Percentiles rank a stretch among this genome's conserved stretches.
Conservation (phyloP, 1,140 invertebrate species). For the Apis florea region DNA sequence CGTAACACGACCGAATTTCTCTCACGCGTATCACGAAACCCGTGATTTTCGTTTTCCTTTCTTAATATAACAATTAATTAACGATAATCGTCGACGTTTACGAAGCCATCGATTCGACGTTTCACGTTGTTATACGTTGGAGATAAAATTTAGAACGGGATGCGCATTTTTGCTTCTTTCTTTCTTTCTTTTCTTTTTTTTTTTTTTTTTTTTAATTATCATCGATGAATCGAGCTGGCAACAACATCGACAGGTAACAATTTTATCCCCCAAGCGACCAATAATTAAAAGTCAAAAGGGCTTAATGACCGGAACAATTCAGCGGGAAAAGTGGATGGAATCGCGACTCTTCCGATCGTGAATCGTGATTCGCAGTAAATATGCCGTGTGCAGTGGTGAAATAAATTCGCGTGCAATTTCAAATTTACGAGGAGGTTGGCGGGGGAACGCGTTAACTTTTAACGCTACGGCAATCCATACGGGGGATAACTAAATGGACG, state of each 20-base stretch:
- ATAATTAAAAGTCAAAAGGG: not conserved
- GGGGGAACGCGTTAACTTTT: constrained; percentile 23
- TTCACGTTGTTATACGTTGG: too few relatives aligned
- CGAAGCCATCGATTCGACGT: too few relatives aligned
- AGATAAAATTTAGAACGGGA: too few relatives aligned
- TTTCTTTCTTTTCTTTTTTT: too few relatives aligned
- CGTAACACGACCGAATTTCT: not conserved
- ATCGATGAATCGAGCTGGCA: not conserved
- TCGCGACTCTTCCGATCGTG: not conserved
- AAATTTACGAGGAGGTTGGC: constrained; percentile 18
- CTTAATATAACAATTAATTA: too few relatives aligned
- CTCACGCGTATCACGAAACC: not conserved
- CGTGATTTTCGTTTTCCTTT: too few relatives aligned
- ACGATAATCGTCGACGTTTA: too few relatives aligned
- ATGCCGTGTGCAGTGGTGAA: not conserved
- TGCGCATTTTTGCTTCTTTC: too few relatives aligned
- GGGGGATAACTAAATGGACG: constrained; percentile 28
- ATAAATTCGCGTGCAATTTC: constrained; percentile 32
- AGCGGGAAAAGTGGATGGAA: not conserved
- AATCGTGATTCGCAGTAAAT: constrained; percentile 12
- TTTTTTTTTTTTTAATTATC: too few relatives aligned
- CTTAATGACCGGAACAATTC: not conserved
- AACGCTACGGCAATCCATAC: constrained; percentile 30
- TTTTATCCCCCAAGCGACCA: too few relatives aligned
- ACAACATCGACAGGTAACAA: not conserved